Conservation (phyloP, 2,888 invertebrate genomes). For the Drosophila subquinaria region DNA sequence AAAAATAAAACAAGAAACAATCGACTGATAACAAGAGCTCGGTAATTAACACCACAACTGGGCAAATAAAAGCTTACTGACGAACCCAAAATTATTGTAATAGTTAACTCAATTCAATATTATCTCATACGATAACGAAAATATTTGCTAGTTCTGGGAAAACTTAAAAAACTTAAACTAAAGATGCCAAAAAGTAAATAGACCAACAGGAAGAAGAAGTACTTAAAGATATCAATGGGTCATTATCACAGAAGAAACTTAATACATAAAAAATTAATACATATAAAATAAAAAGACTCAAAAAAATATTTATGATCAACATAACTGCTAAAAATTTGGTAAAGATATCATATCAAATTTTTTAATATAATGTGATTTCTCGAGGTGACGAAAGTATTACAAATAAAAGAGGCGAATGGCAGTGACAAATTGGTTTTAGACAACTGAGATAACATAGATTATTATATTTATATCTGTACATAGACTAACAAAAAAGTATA, state of each 20-base stretch:
- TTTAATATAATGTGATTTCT: slow-evolving; percentile 10
- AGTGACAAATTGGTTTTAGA: slow-evolving; percentile 45
- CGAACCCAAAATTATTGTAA: slow-evolving; percentile 5
- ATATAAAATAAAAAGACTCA: not conserved
- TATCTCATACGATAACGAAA: not conserved
- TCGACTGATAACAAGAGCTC: slow-evolving; percentile 56
- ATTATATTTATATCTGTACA: slow-evolving; percentile 11
- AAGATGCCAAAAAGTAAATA: not conserved
- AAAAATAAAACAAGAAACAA: slow-evolving; percentile 16
- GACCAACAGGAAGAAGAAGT: not conserved
- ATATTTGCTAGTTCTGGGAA: no score
- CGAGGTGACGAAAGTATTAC: slow-evolving; percentile 16
- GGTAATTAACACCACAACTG: slow-evolving; percentile 49
- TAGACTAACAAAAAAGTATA: slow-evolving; percentile 8
- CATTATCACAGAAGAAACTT: not conserved
- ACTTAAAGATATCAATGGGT: not conserved
- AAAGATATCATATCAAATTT: slow-evolving; percentile 7
- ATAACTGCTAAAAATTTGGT: slow-evolving; percentile 16
- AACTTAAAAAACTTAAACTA: not conserved
- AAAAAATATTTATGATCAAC: slow-evolving; percentile 4
- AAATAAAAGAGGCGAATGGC: slow-evolving; percentile 19
- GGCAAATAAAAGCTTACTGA: slow-evolving; percentile 24
- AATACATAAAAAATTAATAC: not conserved
- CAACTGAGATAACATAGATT: slow-evolving; percentile 20
- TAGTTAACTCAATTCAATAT: slow-evolving; percentile 7